Evolutionary conservation across 1,140 invertebrate genomes (phyloP).

Genomic region (Phocides pigmalion): DNA sequence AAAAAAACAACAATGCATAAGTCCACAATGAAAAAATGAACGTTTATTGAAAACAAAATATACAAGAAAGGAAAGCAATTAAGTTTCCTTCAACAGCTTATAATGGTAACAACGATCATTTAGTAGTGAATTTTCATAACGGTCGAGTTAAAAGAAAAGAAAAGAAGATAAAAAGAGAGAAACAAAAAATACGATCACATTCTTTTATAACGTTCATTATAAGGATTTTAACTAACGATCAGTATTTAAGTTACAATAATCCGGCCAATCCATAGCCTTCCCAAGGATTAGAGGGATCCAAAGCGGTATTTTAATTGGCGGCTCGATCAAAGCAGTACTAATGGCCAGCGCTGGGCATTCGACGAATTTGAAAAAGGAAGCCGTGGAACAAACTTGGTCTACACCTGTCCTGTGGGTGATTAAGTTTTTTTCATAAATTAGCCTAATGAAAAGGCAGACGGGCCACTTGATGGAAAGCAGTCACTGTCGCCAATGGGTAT

Average conservation of each 20-base stretch:
- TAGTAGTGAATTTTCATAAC: conserved; percentile 13
- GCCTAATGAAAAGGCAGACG: no score
- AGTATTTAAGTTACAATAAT: conserved; percentile 34
- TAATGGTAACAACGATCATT: no score
- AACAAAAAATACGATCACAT: conserved; percentile 5
- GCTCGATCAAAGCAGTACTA: conserved; percentile 47
- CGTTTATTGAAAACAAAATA: no score
- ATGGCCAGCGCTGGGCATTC: conserved; percentile 37
- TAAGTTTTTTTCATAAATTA: background rate
- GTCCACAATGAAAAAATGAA: no score
- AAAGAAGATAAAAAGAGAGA: background rate
- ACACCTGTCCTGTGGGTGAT: no score
- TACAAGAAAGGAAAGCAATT: no score
- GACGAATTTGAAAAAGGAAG: conserved; percentile 42
- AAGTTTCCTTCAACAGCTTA: no score
- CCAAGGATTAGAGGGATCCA: conserved; percentile 37
- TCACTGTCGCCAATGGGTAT: no score
- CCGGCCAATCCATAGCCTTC: conserved; percentile 39
- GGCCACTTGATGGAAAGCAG: no score
- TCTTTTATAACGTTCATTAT: conserved; percentile 24
- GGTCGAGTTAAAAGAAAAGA: background rate
- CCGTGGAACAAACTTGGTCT: conserved; percentile 9
- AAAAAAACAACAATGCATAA: no score
- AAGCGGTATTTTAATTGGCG: conserved; percentile 61
- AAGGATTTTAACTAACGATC: conserved; percentile 27